Evolutionary conservation across 2,888 invertebrate genomes (phyloP).

Genomic region (Cephonodes hylas): DNA sequence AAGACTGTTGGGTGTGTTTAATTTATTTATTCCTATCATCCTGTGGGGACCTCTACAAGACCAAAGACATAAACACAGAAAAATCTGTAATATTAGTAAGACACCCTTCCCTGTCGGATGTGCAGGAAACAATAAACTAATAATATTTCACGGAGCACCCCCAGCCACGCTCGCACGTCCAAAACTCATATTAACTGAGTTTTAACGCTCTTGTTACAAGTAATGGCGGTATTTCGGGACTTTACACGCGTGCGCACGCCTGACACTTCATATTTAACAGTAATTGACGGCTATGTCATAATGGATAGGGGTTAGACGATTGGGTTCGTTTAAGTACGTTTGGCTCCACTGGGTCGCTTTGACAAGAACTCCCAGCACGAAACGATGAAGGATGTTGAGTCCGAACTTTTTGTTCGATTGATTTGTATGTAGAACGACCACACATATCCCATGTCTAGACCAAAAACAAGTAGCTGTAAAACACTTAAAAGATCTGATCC

Average conservation of each 20-base stretch:
- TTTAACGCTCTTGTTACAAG: conserved; percentile 26
- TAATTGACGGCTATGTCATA: conserved; percentile 42
- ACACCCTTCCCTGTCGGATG: conserved; percentile 37
- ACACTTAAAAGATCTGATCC: too few relatives aligned
- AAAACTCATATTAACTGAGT: conserved; percentile 34
- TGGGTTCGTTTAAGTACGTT: not conserved
- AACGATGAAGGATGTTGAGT: too few relatives aligned
- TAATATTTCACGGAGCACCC: conserved; percentile 42
- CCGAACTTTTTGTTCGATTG: too few relatives aligned
- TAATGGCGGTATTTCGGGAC: conserved; percentile 20
- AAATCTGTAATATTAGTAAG: not conserved
- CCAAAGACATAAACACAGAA: not conserved
- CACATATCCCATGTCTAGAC: too few relatives aligned
- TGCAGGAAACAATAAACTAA: conserved; percentile 54
- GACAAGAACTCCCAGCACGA: too few relatives aligned
- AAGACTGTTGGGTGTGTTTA: too few relatives aligned
- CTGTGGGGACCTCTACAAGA: not conserved
- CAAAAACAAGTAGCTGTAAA: too few relatives aligned
- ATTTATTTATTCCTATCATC: too few relatives aligned
- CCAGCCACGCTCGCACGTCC: conserved; percentile 43
- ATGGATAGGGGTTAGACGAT: not conserved
- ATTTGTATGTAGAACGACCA: too few relatives aligned
- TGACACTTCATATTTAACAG: conserved; percentile 44
- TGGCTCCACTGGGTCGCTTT: too few relatives aligned
- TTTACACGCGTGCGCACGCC: conserved; percentile 32